Conservation (phyloP, 2,797 vertebrate species). For the Spinibarbus caldwelli region DNA sequence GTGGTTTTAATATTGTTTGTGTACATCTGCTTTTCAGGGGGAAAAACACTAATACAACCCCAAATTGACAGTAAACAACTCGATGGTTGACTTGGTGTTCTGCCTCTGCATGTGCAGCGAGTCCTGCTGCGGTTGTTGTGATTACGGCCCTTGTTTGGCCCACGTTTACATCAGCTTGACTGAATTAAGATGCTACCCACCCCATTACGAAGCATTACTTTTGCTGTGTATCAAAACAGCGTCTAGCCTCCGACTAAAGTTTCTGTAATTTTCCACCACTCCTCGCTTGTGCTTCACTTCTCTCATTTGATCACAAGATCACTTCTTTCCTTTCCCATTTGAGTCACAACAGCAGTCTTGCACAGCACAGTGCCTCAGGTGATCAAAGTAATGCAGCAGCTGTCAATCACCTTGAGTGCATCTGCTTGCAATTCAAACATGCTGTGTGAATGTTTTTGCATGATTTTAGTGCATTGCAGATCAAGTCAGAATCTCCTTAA, state of each 20-base stretch:
- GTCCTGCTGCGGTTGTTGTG: conserved; percentile 25
- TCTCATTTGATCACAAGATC: conserved; percentile 30
- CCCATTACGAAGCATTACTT: not conserved
- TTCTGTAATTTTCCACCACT: conserved; percentile 39
- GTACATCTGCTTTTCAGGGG: not conserved
- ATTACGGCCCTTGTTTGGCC: not conserved
- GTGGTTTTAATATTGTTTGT: conserved; percentile 1
- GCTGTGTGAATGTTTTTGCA: not conserved
- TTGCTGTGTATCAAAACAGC: conserved; percentile 16
- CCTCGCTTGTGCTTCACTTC: conserved; percentile 5
- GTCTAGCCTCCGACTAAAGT: not conserved
- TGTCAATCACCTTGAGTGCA: not conserved
- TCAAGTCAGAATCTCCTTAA: not conserved
- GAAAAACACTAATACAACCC: not conserved
- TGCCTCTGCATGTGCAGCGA: not conserved
- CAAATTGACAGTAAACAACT: conserved; percentile 33
- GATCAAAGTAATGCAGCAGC: not conserved
- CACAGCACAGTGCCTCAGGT: not conserved
- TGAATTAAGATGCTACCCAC: conserved; percentile 30
- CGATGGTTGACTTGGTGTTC: not conserved
- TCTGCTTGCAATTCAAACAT: not conserved
- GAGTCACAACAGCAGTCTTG: not conserved
- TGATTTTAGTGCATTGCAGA: not conserved
- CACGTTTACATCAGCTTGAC: conserved; percentile 30
- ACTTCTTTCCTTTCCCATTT: not conserved